These are phyloP conservation scores for Drosophila multiciliata DNA, from an alignment of 2,888 invertebrate species.

Conservation along the genomic window DNA sequence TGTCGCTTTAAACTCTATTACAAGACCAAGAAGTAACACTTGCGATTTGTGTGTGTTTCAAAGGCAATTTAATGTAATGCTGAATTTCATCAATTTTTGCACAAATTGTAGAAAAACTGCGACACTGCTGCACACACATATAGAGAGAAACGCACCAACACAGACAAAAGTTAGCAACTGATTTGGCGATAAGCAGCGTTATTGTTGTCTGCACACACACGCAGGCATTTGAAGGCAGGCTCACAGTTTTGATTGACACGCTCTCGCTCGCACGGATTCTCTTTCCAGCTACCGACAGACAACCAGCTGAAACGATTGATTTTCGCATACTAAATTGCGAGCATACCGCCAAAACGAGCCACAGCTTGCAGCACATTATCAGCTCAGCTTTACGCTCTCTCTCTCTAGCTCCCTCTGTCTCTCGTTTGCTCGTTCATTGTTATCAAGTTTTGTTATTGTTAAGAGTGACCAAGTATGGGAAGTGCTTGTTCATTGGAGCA, in stretches of 20 bases:
- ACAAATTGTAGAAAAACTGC: conserved; percentile 50
- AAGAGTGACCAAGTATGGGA: conserved; percentile 66
- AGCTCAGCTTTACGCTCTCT: conserved; percentile 55
- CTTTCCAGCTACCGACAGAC: conserved; percentile 47
- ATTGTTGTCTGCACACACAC: conserved; percentile 49
- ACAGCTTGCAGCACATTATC: conserved; percentile 61
- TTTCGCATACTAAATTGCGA: conserved; percentile 77
- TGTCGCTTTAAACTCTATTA: conserved; percentile 55
- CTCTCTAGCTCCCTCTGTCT: conserved; percentile 16
- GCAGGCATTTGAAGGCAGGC: conserved; percentile 59
- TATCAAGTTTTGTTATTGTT: conserved; percentile 63
- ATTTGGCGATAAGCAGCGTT: conserved; percentile 73
- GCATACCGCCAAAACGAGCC: conserved; percentile 34
- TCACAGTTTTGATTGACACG: conserved; percentile 55
- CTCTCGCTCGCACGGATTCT: conserved; percentile 15
- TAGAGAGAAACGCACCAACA: conserved; percentile 18
- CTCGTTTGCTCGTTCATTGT: conserved; percentile 51
- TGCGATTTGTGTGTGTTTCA: conserved; percentile 50
- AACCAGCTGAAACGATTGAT: conserved; percentile 77
- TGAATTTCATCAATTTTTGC: conserved; percentile 58
- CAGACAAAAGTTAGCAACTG: conserved; percentile 47
- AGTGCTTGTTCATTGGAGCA: conserved; percentile 40
- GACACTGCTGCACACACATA: conserved; percentile 29
- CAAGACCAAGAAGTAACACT: conserved; percentile 70
- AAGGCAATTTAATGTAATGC: conserved; percentile 50